phyloP scores from a whole-genome alignment of 2,797 vertebrate genomes.

The Peromyscus melanophrys region DNA sequence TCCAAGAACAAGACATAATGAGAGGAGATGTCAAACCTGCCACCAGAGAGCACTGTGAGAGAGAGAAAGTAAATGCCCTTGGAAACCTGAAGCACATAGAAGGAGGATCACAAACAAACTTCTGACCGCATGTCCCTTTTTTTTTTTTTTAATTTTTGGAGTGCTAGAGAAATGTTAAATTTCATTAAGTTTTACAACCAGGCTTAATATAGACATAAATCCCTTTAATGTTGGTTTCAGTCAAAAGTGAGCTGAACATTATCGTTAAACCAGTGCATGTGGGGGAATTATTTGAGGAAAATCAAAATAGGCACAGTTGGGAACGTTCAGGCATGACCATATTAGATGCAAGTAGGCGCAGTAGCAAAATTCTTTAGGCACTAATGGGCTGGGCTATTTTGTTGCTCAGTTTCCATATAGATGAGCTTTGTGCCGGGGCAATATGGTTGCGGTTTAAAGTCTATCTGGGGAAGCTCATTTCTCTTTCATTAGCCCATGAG shows the following conservation, averaged over 20 bases:
- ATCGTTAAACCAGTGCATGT: conserved; percentile 72
- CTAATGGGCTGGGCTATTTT: conserved; percentile 70
- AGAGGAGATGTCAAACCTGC: not conserved
- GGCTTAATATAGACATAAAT: conserved; percentile 83
- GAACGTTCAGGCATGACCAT: conserved; percentile 73
- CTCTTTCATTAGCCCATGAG: conserved; percentile 56
- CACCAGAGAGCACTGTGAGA: not conserved
- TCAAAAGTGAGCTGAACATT: conserved; percentile 82
- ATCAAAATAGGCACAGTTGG: conserved; percentile 79
- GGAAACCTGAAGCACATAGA: not conserved
- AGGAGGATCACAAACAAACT: conserved; percentile 57
- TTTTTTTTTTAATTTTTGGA: conserved; percentile 61
- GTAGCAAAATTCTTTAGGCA: conserved; percentile 71
- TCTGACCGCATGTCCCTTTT: not conserved
- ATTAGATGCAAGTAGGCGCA: conserved; percentile 60
- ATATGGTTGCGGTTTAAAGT: conserved; percentile 63
- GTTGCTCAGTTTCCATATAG: conserved; percentile 74
- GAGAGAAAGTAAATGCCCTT: not conserved
- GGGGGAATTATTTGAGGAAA: conserved; percentile 81
- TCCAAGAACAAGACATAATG: conserved; percentile 15
- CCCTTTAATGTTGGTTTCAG: conserved; percentile 78
- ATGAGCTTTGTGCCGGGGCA: conserved; percentile 75
- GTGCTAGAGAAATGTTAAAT: conserved; percentile 78
- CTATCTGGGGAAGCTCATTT: conserved; percentile 67
- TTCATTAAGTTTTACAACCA: conserved; percentile 84